Evolutionary conservation across 2,113 vertebrate species (phyloP), one percentile per base, ranked within the genome.

Genomic region (Aix galericulata): DNA sequence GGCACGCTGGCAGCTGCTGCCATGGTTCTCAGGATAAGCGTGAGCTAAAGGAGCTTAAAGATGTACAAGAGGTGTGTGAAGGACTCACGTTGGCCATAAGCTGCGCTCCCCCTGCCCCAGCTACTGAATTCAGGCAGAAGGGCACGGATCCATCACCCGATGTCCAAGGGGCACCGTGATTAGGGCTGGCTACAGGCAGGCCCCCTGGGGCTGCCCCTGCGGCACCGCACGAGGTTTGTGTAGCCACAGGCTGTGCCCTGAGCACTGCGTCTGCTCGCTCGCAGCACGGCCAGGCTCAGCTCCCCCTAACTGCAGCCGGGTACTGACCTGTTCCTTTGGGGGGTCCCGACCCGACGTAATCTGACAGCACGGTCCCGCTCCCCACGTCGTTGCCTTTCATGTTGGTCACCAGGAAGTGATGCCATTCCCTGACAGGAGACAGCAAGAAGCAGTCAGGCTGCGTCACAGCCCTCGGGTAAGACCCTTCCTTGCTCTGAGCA

Each of bases 381-480:
- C 96, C 94, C 59, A 99, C 95, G 1, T 99, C 95, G 3, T 98
- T 99, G n/a, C 99, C 99, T 72, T 99, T 99, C 98, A 99, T 99
- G 97, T 99, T 99, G 94, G 99, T 98, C 88, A 99, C 98, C 91
- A 99, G 95, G 74, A 99, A 99, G 93, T 99, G 99, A 80, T 99
- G 99, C 99, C 99, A 99, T 66, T 99, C 99, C 95, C 99, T 99
- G 64, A 4, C 50, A 42, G 13, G 6, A 89, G 7, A 74, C 14
- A 12, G 52, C 27, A 84, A 17, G 75, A 34, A 13, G 0, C 14
- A 17, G 3, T 34, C 25, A 38, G 18, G 23, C 3, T 13, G 12
- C 53, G 13, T 11, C 52, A 62, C 38, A 48, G 40, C 11, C 8
- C 68, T 3, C 38, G 34, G 22, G 5, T 1, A 5, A 13, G 11